phyloP scores from a whole-genome alignment of 1,140 invertebrate species.

The Onthophagus taurus region DNA sequence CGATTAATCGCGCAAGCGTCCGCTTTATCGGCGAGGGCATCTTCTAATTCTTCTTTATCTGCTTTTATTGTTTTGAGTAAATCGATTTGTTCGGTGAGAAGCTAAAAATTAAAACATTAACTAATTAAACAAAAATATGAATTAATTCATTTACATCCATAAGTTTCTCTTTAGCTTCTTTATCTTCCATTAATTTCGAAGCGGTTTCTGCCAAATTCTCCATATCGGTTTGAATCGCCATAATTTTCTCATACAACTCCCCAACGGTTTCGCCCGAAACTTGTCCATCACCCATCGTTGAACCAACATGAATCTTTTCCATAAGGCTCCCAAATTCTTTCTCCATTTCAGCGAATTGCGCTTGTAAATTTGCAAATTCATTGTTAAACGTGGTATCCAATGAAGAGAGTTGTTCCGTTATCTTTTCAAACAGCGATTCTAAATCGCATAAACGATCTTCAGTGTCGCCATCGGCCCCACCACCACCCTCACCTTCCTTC shows the following conservation, averaged over 20 bases:
- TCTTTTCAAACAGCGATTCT: conserved; percentile 17
- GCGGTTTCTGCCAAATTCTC: conserved; percentile 31
- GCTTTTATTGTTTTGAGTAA: conserved; percentile 43
- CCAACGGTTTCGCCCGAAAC: conserved; percentile 15
- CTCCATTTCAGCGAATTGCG: conserved; percentile 27
- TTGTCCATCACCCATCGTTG: conserved; percentile 6
- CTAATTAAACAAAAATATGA: neutral
- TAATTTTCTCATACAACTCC: conserved; percentile 32
- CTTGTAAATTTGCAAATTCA: conserved; percentile 22
- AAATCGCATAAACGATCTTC: conserved; percentile 9
- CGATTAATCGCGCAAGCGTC: conserved; percentile 52
- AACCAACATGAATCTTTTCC: conserved; percentile 23
- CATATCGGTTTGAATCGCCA: conserved; percentile 35
- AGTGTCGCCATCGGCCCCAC: neutral
- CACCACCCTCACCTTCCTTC: conserved; percentile 15
- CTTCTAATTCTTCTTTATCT: conserved; percentile 55
- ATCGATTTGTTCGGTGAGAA: conserved; percentile 33
- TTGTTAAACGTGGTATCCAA: conserved; percentile 27
- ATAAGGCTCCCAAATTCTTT: conserved; percentile 23
- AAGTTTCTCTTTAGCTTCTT: conserved; percentile 23
- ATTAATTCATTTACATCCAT: conserved; percentile 20
- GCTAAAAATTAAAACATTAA: conserved; percentile 14
- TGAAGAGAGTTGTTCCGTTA: conserved; percentile 24
- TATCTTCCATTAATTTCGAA: conserved; percentile 34
- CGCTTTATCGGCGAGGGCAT: conserved; percentile 60